These are phyloP conservation scores for Heliothis virescens DNA, from an alignment of 1,140 invertebrate genomes.

Conservation along the genomic window DNA sequence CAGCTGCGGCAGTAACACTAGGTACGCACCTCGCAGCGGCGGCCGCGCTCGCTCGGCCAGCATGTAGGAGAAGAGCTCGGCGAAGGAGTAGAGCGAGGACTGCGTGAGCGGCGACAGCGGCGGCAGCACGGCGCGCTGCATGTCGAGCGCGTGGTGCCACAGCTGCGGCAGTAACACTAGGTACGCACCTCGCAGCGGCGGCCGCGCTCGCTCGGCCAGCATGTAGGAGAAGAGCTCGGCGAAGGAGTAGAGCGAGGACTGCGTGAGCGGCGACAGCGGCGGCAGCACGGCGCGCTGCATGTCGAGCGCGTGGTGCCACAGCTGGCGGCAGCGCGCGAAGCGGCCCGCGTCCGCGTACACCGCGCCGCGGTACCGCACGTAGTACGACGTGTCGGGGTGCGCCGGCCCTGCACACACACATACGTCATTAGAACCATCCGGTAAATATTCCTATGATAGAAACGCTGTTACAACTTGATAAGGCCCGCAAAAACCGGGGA, in stretches of 20 bases:
- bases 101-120: slow-evolving; percentile 98
- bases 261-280: slow-evolving; percentile 97
- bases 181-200: slow-evolving; percentile 87
- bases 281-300: slow-evolving; percentile 98
- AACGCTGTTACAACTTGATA: no score
- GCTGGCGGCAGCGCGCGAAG: slow-evolving; percentile 94
- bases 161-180: no score
- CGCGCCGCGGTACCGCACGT: slow-evolving; percentile 96
- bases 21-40: slow-evolving; percentile 87
- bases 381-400: slow-evolving; percentile 98
- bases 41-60: slow-evolving; percentile 91
- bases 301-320: slow-evolving; percentile 99
- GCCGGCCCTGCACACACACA: slow-evolving; percentile 87
- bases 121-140: slow-evolving; percentile 97
- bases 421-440: background rate
- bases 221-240: slow-evolving; percentile 98
- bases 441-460: no score
- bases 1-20: no score
- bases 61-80: slow-evolving; percentile 98
- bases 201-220: slow-evolving; percentile 91
- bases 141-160: slow-evolving; percentile 97
- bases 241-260: slow-evolving; percentile 96
- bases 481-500: no score
- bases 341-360: slow-evolving; percentile 98
- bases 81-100: slow-evolving; percentile 96